Conservation (phyloP, 1,140 invertebrate genomes). For the Bombus picipes region DNA sequence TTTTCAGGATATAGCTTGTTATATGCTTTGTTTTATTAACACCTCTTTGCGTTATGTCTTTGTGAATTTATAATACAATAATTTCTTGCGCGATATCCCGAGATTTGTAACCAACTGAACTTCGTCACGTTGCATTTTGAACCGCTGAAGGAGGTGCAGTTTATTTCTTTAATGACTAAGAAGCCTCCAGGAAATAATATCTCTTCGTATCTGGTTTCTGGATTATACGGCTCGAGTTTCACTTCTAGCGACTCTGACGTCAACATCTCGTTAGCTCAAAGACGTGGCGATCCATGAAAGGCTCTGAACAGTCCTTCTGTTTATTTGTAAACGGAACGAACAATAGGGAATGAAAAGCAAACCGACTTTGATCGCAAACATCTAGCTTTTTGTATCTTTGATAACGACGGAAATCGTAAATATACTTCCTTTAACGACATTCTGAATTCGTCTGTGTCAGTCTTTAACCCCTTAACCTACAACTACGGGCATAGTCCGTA, state of each 20-base stretch:
- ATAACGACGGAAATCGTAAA: background rate
- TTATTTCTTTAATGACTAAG: background rate
- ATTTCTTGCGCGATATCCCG: background rate
- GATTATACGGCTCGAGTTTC: conserved; percentile 16
- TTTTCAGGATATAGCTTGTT: background rate
- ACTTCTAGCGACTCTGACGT: conserved; percentile 3
- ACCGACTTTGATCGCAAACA: background rate
- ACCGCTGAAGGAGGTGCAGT: background rate
- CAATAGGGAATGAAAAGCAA: background rate
- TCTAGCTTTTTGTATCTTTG: background rate
- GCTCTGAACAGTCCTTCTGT: background rate
- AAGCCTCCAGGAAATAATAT: conserved; percentile 20
- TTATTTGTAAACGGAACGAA: conserved; percentile 30
- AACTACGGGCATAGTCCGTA: no score
- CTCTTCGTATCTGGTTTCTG: conserved; percentile 9
- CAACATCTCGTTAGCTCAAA: conserved; percentile 4
- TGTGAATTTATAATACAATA: background rate
- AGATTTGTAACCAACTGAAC: background rate
- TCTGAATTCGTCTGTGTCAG: no score
- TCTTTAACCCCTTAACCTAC: background rate
- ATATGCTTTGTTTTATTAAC: background rate
- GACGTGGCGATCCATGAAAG: conserved; percentile 8
- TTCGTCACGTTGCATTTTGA: background rate
- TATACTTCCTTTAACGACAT: background rate
- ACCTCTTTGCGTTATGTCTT: background rate